Percentiles rank a stretch among this genome's conserved stretches.
phyloP scores from a whole-genome alignment of 2,113 vertebrate genomes.

The Notarius lentiginosus region DNA sequence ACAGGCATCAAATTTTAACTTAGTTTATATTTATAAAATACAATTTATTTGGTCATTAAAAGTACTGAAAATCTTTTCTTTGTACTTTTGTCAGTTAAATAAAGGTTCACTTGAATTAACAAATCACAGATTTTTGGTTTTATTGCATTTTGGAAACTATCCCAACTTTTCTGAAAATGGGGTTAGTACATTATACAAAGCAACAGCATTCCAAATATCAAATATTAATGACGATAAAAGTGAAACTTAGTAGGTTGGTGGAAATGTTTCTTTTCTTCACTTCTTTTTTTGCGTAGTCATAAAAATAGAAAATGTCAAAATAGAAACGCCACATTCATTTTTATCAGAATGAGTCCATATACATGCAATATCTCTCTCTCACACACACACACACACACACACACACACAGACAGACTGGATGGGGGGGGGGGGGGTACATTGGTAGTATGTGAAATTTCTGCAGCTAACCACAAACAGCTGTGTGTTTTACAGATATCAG shows the following conservation, averaged over 20 bases:
- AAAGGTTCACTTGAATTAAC: too few relatives aligned
- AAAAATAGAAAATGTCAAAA: neutral
- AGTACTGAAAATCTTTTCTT: too few relatives aligned
- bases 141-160: too few relatives aligned
- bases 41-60: too few relatives aligned
- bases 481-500: neutral
- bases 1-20: too few relatives aligned
- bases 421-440: neutral
- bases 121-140: too few relatives aligned
- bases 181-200: too few relatives aligned
- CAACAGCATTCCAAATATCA: neutral
- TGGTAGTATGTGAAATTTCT: neutral
- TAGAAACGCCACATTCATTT: too few relatives aligned
- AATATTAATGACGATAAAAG: neutral
- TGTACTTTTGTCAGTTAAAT: too few relatives aligned
- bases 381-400: neutral
- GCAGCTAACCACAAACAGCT: slow-evolving; percentile 10
- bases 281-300: neutral
- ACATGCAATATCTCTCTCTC: neutral
- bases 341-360: neutral
- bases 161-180: neutral
- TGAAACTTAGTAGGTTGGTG: neutral
- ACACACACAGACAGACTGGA: neutral
- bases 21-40: too few relatives aligned
- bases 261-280: neutral